These are phyloP conservation scores for Helostoma temminkii DNA, from an alignment of 2,797 vertebrate species.

Conservation along the genomic window DNA sequence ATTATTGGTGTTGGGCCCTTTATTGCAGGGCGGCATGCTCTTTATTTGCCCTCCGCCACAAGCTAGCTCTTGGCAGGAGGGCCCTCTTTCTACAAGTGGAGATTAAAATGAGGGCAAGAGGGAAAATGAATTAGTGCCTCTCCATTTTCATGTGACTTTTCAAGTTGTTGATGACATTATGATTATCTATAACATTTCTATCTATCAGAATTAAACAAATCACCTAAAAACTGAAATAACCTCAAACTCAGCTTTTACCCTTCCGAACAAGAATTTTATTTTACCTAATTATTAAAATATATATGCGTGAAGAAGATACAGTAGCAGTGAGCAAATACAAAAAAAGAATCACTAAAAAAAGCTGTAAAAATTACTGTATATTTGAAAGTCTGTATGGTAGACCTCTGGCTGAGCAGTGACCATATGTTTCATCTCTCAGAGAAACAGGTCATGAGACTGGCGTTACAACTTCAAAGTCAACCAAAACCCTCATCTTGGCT, in stretches of 20 bases:
- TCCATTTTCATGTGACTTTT: conserved; percentile 54
- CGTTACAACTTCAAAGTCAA: conserved; percentile 82
- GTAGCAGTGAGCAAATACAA: not conserved
- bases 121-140: conserved; percentile 59
- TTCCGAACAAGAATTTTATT: no score
- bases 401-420: conserved; percentile 64
- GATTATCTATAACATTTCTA: conserved; percentile 41
- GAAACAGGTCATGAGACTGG: conserved; percentile 81
- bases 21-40: conserved; percentile 54
- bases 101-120: conserved; percentile 64
- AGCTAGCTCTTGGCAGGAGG: conserved; percentile 71
- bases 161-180: conserved; percentile 50
- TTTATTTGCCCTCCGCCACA: conserved; percentile 62
- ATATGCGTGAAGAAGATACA: no score
- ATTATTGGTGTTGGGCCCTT: conserved; percentile 70
- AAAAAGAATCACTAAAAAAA: not conserved
- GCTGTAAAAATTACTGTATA: conserved; percentile 12
- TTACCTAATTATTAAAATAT: no score
- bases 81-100: conserved; percentile 62
- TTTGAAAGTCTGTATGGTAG: conserved; percentile 27
- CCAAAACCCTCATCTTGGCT: conserved; percentile 75
- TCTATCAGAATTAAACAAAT: conserved; percentile 26
- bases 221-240: not conserved
- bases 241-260: not conserved
- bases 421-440: conserved; percentile 69